Evolutionary conservation across 2,888 invertebrate species (phyloP).

Genomic region (Eristalis tenax): DNA sequence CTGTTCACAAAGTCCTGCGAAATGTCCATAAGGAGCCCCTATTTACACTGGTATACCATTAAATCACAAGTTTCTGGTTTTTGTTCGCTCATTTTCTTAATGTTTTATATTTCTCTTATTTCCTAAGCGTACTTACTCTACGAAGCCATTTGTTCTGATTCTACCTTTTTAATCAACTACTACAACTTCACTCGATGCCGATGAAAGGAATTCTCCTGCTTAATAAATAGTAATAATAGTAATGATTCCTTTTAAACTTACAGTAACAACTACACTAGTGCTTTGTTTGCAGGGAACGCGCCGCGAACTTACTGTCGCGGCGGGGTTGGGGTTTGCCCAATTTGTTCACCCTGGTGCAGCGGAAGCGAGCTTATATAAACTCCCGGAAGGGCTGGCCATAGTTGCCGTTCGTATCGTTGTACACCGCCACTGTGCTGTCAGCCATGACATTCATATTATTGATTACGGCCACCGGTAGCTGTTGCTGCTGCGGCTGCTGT

Average conservation of each 20-base stretch:
- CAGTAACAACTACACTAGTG: slow-evolving; percentile 46
- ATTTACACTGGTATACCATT: slow-evolving; percentile 61
- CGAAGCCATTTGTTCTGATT: slow-evolving; percentile 44
- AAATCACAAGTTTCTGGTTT: slow-evolving; percentile 57
- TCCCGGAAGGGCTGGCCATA: slow-evolving; percentile 81
- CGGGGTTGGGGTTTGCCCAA: slow-evolving; percentile 40
- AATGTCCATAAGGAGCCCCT: slow-evolving; percentile 52
- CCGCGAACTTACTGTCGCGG: neutral
- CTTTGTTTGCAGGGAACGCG: slow-evolving; percentile 28
- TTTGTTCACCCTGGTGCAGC: slow-evolving; percentile 38
- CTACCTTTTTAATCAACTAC: slow-evolving; percentile 62
- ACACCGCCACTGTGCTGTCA: slow-evolving; percentile 72
- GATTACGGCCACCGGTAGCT: slow-evolving; percentile 73
- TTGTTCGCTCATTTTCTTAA: slow-evolving; percentile 29
- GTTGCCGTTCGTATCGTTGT: slow-evolving; percentile 77
- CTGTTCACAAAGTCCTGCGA: neutral
- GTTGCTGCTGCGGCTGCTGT: slow-evolving; percentile 53
- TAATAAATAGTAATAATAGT: slow-evolving; percentile 55
- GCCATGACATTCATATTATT: slow-evolving; percentile 72
- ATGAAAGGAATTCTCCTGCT: slow-evolving; percentile 53
- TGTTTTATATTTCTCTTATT: slow-evolving; percentile 47
- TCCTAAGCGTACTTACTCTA: slow-evolving; percentile 34
- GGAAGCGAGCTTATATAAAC: slow-evolving; percentile 77
- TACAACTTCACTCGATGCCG: slow-evolving; percentile 64
- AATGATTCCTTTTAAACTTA: slow-evolving; percentile 59